phyloP scores from a whole-genome alignment of 2,113 vertebrate genomes.

The Percina caprodes region DNA sequence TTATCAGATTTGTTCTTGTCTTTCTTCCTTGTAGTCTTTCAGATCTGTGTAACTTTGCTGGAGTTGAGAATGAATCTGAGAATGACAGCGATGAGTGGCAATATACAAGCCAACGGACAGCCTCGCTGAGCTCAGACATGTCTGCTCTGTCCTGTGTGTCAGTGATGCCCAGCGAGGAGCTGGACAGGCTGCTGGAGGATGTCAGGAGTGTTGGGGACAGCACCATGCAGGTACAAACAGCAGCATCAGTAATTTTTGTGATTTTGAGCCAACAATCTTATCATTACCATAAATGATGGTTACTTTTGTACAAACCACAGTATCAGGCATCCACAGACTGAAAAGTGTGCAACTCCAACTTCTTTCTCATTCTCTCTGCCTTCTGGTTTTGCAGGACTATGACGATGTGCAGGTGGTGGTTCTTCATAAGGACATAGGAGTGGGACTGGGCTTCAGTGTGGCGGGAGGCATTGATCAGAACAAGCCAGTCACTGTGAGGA shows the following conservation, averaged over 20 bases:
- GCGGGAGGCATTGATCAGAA: conserved; percentile 87
- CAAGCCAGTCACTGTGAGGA: conserved; percentile 84
- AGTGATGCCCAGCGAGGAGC: conserved; percentile 81
- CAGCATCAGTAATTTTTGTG: background rate
- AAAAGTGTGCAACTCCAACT: background rate
- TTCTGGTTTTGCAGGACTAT: conserved; percentile 69
- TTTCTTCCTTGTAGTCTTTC: conserved; percentile 71
- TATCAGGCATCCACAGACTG: background rate
- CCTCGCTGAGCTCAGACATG: conserved; percentile 82
- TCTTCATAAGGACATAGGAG: conserved; percentile 86
- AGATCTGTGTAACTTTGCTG: conserved; percentile 83
- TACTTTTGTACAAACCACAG: background rate
- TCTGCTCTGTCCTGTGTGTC: conserved; percentile 83
- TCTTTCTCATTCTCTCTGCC: background rate
- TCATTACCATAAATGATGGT: background rate
- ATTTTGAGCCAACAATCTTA: background rate
- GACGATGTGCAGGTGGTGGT: conserved; percentile 85
- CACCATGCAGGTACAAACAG: conserved; percentile 75
- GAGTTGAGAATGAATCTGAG: conserved; percentile 72
- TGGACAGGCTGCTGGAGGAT: conserved; percentile 83
- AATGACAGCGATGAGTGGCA: conserved; percentile 67
- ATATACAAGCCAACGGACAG: conserved; percentile 46
- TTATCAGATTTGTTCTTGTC: background rate
- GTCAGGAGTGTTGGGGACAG: conserved; percentile 79
- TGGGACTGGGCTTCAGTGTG: conserved; percentile 85